Conservation (phyloP, 2,888 invertebrate genomes). For the Ditylenchus weischeri region DNA sequence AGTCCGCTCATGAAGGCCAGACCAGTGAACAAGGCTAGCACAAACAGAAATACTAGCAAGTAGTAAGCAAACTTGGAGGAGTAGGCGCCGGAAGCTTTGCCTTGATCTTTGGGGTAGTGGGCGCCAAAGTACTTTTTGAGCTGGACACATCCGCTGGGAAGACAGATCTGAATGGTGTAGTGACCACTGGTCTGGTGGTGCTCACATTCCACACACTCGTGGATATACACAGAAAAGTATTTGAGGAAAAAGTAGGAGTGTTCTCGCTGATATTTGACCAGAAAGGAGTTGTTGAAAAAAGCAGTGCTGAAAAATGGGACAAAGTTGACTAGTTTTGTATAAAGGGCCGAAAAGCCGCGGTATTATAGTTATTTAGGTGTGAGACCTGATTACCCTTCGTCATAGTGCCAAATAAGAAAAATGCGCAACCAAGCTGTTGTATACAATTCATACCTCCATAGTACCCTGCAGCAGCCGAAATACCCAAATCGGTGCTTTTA, state of each 20-base stretch:
- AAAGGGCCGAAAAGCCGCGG: no score
- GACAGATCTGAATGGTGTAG: slow-evolving; percentile 31
- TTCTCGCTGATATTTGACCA: slow-evolving; percentile 24
- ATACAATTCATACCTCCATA: no score
- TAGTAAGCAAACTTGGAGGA: slow-evolving; percentile 13
- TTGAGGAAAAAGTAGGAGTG: slow-evolving; percentile 38
- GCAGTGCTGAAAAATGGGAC: slow-evolving; percentile 19
- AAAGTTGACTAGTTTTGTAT: not conserved
- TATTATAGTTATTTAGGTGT: not conserved
- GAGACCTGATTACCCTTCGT: no score
- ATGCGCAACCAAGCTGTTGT: no score
- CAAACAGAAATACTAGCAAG: slow-evolving; percentile 21
- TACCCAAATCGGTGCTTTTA: no score
- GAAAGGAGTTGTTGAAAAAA: slow-evolving; percentile 38
- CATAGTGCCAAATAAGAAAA: no score
- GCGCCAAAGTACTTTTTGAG: not conserved
- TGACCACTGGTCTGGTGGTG: slow-evolving; percentile 27
- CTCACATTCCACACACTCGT: slow-evolving; percentile 32
- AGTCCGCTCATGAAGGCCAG: slow-evolving; percentile 31
- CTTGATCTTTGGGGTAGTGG: not conserved
- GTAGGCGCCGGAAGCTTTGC: not conserved
- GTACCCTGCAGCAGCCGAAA: no score
- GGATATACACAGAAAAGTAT: slow-evolving; percentile 33
- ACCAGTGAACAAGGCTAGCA: slow-evolving; percentile 3
- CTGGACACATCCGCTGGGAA: slow-evolving; percentile 6